These are phyloP conservation scores for Cheilosia variabilis DNA, from an alignment of 2,888 invertebrate genomes.

Conservation along the genomic window DNA sequence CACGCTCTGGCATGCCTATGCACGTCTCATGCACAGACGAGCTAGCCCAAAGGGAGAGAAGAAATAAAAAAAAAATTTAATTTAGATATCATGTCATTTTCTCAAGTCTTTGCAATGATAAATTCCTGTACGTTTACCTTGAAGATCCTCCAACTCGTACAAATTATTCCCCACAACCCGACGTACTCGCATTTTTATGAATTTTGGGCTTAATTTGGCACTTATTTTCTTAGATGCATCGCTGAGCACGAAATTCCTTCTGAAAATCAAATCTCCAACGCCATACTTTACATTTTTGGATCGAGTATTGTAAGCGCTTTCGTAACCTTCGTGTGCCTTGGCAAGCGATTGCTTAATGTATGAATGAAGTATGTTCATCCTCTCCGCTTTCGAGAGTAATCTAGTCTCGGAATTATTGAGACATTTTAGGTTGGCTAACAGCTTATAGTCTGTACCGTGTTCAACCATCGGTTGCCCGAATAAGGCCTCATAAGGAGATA, in stretches of 20 bases:
- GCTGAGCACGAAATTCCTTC: neutral
- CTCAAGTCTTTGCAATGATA: neutral
- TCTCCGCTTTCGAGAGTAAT: too few species aligned
- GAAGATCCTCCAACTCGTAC: neutral
- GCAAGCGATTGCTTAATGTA: neutral
- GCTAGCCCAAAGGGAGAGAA: neutral
- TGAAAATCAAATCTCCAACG: neutral
- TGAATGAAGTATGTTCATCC: too few species aligned
- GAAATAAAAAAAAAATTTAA: neutral
- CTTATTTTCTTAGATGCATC: neutral
- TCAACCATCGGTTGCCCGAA: too few species aligned
- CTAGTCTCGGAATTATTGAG: too few species aligned
- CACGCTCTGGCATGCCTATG: neutral
- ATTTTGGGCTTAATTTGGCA: neutral
- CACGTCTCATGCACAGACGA: too few species aligned
- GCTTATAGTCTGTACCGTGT: neutral
- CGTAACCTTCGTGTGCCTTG: neutral
- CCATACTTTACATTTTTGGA: neutral
- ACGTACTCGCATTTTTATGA: neutral
- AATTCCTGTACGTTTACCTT: neutral
- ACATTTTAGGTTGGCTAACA: neutral
- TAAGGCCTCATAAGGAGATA: too few species aligned
- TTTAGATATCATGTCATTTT: neutral
- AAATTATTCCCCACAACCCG: neutral
- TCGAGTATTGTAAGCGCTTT: conserved; percentile 2